Evolutionary conservation across 1,140 invertebrate genomes (phyloP).

Genomic region (Tetramorium simillimum): DNA sequence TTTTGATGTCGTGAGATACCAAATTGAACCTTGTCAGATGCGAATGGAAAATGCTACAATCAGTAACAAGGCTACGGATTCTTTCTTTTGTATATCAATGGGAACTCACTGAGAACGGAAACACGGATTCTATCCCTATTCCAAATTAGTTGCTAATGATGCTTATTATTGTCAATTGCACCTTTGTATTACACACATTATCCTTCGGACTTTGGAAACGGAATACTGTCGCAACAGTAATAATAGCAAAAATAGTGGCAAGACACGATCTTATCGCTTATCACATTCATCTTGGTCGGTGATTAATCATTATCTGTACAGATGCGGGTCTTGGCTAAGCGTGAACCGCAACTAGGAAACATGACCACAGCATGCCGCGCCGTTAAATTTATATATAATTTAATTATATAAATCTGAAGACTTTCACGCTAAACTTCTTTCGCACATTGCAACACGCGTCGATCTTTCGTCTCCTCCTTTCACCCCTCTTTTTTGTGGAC

Average conservation of each 20-base stretch:
- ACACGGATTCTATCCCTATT: neutral
- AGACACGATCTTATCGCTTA: slow-evolving; percentile 58
- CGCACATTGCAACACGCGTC: neutral
- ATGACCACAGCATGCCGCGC: neutral
- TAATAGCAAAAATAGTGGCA: slow-evolving; percentile 7
- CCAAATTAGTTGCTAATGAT: neutral
- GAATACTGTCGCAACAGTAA: slow-evolving; percentile 10
- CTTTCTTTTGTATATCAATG: neutral
- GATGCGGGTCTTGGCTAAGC: slow-evolving; percentile 29
- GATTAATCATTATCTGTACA: slow-evolving; percentile 52
- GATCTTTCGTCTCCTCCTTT: neutral
- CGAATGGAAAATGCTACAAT: neutral
- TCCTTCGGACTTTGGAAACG: slow-evolving; percentile 1
- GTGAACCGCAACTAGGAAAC: neutral
- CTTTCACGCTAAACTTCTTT: neutral
- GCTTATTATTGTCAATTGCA: slow-evolving; percentile 5
- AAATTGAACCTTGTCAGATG: neutral
- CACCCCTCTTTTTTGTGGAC: neutral
- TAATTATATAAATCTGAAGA: neutral
- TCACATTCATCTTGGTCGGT: slow-evolving; percentile 44
- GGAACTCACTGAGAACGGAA: neutral
- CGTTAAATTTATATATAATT: neutral
- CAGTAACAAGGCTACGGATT: neutral
- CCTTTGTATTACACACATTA: neutral
- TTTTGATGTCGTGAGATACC: neutral